Base-by-base conservation (phyloP, 2,113 vertebrate species). In the Vulpes ferrilata region DNA sequence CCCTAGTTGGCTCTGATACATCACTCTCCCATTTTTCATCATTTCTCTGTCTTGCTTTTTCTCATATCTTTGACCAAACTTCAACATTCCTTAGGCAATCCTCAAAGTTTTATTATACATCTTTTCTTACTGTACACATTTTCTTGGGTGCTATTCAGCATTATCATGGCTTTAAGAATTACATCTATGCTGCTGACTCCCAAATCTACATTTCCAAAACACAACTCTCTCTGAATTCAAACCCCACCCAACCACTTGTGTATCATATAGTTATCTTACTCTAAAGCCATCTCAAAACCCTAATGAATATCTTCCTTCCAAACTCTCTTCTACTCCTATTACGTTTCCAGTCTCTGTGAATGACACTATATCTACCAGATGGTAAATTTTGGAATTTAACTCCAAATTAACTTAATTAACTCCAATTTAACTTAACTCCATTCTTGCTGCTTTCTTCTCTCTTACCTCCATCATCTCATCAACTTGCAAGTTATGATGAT, bases 151-250 rank as follows among this genome's bases (percentile, higher is more conserved):
- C 23, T 80, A 16, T 79, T 90, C 48, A 80, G 7, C 43, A 88
- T 10, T 71, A 11, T 67, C 13, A 16, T 90, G 59, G 11, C 74
- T 82, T 76, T 93, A 95, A 95, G 64, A 93, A 93, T 86, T 76
- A 48, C 20, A 22, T 64, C 1, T 51, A n/a, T 15, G 1, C n/a
- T 92, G 27, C 53, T 71, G 19, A 90, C 30, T 76, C n/a, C 27
- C 12, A 64, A 96, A 71, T 78, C 55, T 62, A 25, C 13, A 80
- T 95, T 59, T 84, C 12, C 4, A 88, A n/a, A 20, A 27, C 27
- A 71, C 27, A 88, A 7, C 55, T 82, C 22, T 84, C 25, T 94
- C 67, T 82, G 67, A 73, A 95, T 30, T 64, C 9, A 89, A 80
- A 76, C 6, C 57, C 27, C 5, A 71, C 57, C 27, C 5, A 71